Evolutionary conservation across 2,888 invertebrate species (phyloP).

Genomic region (Minunthozetes semirufus): DNA sequence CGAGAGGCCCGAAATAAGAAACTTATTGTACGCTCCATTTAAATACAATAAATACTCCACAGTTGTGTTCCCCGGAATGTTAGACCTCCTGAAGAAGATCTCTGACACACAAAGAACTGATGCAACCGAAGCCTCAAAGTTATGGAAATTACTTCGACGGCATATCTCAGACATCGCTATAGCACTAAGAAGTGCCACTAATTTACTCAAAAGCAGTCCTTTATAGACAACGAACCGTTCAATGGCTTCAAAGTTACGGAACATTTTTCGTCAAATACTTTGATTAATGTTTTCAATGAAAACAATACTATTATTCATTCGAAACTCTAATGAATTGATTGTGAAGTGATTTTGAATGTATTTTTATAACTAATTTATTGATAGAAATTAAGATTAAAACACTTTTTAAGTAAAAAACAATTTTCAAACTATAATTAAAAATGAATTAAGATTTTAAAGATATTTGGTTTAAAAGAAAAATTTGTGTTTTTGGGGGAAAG

Average conservation of each 20-base stretch:
- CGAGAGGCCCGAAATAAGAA: constrained; percentile 38
- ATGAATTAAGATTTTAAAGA: not conserved
- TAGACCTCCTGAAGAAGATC: constrained; percentile 32
- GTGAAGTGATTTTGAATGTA: not conserved
- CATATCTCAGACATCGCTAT: constrained; percentile 37
- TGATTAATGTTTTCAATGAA: not conserved
- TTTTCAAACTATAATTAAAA: not conserved
- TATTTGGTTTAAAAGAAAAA: not conserved
- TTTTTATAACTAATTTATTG: not conserved
- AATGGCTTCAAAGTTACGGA: not conserved
- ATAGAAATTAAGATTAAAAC: not conserved
- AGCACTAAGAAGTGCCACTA: constrained; percentile 28
- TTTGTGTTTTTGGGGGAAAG: too few relatives aligned
- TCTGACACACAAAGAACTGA: not conserved
- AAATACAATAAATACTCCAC: constrained; percentile 33
- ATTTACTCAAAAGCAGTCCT: constrained; percentile 11
- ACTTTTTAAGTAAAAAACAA: not conserved
- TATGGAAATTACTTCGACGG: constrained; percentile 26
- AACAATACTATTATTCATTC: not conserved
- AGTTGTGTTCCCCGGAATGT: constrained; percentile 33
- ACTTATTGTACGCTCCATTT: constrained; percentile 32
- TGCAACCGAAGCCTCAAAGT: not conserved
- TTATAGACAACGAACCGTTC: constrained; percentile 11
- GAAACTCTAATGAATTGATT: not conserved
- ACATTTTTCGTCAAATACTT: not conserved